Conservation (phyloP, 2,113 vertebrate species). For the Mastomys coucha region DNA sequence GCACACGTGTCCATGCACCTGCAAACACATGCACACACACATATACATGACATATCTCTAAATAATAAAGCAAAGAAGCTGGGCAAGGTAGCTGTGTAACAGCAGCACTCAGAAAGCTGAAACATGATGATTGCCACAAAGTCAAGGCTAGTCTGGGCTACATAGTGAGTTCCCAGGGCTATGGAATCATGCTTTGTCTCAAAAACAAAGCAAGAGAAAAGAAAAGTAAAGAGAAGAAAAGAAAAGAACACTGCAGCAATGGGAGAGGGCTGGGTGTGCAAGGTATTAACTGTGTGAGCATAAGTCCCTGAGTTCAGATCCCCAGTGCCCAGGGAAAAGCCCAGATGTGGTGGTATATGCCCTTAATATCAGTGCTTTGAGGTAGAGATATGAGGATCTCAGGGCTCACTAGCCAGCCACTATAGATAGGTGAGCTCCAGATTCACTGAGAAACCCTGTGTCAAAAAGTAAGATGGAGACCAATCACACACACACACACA, state of each 20-base stretch:
- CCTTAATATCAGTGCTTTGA: not conserved
- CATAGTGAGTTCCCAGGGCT: not conserved
- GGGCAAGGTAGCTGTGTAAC: not conserved
- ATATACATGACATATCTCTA: not conserved
- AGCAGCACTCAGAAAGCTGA: not conserved
- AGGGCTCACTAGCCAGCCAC: not conserved
- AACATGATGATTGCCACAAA: not conserved
- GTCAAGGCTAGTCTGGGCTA: not conserved
- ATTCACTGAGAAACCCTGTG: not conserved
- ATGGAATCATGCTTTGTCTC: no score
- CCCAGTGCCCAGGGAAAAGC: not conserved
- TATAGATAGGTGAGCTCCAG: not conserved
- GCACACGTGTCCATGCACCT: not conserved
- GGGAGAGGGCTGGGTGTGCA: not conserved
- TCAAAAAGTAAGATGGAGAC: not conserved
- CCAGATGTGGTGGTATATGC: not conserved
- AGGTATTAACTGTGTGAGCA: not conserved
- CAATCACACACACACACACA: not conserved
- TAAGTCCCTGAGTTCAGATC: not conserved
- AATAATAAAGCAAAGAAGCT: not conserved
- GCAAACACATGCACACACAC: not conserved
- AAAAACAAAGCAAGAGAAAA: no score
- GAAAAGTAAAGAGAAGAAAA: no score
- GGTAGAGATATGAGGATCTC: not conserved
- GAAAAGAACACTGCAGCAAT: no score